A percentile compares a stretch with the other conserved stretches of the same genome.
These are phyloP conservation scores for Gymnothorax javanicus DNA, from an alignment of 2,797 vertebrate species.

Conservation along the genomic window DNA sequence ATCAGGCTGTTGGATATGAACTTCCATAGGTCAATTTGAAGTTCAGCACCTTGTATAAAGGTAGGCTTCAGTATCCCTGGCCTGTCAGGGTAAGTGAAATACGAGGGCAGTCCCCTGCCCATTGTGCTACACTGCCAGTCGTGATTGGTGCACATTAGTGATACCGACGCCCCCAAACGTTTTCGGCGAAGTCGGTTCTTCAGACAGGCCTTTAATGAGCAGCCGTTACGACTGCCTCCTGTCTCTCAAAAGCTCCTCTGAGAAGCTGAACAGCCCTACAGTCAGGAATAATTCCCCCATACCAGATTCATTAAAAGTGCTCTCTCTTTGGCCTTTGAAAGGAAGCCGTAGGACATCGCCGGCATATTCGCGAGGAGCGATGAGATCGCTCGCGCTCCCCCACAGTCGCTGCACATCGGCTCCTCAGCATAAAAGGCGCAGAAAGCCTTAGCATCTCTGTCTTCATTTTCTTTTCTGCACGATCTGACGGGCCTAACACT, in stretches of 20 bases:
- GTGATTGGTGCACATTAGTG: constrained; percentile 36
- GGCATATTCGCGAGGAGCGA: background rate
- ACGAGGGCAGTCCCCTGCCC: background rate
- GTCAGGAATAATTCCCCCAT: constrained; percentile 28
- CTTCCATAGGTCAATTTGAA: too few relatives aligned
- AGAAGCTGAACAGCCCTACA: constrained; percentile 52
- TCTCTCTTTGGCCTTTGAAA: constrained; percentile 31
- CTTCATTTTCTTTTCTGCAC: constrained; percentile 49
- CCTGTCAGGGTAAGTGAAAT: too few relatives aligned
- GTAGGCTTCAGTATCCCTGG: too few relatives aligned
- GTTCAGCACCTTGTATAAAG: too few relatives aligned
- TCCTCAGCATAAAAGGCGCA: constrained; percentile 19
- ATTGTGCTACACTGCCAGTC: constrained; percentile 30
- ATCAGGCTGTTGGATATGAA: too few relatives aligned
- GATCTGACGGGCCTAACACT: constrained; percentile 47
- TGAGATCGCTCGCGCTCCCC: constrained; percentile 16
- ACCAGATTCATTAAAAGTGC: constrained; percentile 47
- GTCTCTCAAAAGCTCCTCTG: constrained; percentile 47
- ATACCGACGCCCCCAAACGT: constrained; percentile 39
- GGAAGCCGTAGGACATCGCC: background rate
- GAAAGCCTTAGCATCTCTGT: constrained; percentile 34
- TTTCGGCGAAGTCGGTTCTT: constrained; percentile 36
- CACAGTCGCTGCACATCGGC: background rate
- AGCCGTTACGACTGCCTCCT: constrained; percentile 42
- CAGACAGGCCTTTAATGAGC: constrained; percentile 51